Evolutionary conservation across 2,888 invertebrate species (phyloP), one percentile per base, ranked within the genome.

Genomic region (Epistrophe eligans): DNA sequence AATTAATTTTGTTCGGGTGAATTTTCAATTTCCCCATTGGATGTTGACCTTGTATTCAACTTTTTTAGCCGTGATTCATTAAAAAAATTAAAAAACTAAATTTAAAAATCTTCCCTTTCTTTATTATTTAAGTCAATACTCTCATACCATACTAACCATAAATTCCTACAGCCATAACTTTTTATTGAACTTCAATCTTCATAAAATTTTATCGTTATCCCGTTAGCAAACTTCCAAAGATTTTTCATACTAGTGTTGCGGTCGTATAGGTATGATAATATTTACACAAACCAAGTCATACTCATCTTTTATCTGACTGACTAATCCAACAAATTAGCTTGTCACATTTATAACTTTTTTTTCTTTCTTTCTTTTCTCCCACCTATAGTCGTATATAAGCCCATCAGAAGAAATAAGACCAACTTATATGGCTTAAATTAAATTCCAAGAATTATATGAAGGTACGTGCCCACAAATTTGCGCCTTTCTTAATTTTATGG

Each of bases 301-400:
- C 15, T 40, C 40, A 55, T 9, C 40, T 40, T 13, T 48, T 11
- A 66, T 48, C 40, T 40, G 77, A 52, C 76, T 84, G 81, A 81
- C 81, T 77, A 81, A 85, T 67, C 73, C 62, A n/a, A 28, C 81
- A 80, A 77, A 85, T 81, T 77, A 77, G 73, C 60, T 81, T 85
- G 81, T 85, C 84, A 77, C 77, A 84, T n/a, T n/a, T 24, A 24
- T 77, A 80, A 72, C 35, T 79, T 71, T 57, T 19, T 50, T 15
- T 10, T 32, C 17, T 28, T 32, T 17, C 48, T 28, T 28, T 55
- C 15, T 28, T 55, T 17, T 48, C 35, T n/a, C 66, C 35, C 55
- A 48, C 57, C 17, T 11, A 35, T 7, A 4, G 1, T 1, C 35
- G 6, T 35, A 35, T 7, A 35, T 28, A 4, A 19, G 15, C n/a